Percentiles rank a stretch among this genome's conserved stretches.
Conservation (phyloP, 2,113 vertebrate species). For the Butastur rufipennis region DNA sequence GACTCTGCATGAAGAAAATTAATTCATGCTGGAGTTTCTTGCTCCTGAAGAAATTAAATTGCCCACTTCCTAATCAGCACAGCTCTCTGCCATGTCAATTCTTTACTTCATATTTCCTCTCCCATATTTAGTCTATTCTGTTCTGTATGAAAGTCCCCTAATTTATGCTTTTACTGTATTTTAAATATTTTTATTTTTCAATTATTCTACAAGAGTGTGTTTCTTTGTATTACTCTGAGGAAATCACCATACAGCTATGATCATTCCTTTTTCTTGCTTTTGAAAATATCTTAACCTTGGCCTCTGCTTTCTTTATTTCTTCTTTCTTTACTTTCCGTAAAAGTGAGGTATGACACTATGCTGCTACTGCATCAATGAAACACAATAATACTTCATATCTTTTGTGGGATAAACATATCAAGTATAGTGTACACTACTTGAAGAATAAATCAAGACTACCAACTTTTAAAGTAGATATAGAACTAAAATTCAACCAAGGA, state of each 20-base stretch:
- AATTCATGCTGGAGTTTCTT: slow-evolving; percentile 69
- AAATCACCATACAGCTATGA: background rate
- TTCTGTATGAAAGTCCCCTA: background rate
- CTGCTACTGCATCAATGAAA: background rate
- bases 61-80: slow-evolving; percentile 56
- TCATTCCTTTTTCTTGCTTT: background rate
- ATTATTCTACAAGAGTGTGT: background rate
- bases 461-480: background rate
- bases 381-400: background rate
- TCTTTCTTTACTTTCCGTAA: background rate
- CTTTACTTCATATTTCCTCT: background rate
- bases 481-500: background rate
- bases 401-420: background rate
- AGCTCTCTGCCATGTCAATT: slow-evolving; percentile 3
- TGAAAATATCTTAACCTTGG: background rate
- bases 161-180: background rate
- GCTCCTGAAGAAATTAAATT: slow-evolving; percentile 71
- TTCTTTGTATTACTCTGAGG: background rate
- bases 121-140: background rate
- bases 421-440: background rate
- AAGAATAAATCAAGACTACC: background rate
- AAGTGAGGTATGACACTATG: background rate
- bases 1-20: slow-evolving; percentile 69
- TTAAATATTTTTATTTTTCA: background rate
- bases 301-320: background rate